Percentiles rank a stretch among this genome's conserved stretches.
These are phyloP conservation scores for Akabosia matsudoensis DNA, from an alignment of 1,140 invertebrate species.

Conservation along the genomic window DNA sequence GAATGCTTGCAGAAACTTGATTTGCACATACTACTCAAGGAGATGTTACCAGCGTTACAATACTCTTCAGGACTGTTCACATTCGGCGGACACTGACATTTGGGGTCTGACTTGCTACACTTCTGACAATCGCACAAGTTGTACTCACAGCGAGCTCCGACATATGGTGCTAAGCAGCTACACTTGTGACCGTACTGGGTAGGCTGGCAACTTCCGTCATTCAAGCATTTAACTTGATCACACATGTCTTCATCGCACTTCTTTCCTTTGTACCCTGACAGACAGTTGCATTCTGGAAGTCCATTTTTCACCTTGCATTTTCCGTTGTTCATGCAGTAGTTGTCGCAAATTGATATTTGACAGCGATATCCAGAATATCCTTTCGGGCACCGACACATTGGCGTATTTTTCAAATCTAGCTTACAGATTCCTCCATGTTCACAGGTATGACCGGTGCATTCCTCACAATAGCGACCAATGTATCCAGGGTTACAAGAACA, in stretches of 20 bases:
- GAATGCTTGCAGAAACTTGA: conserved; percentile 52
- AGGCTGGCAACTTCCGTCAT: conserved; percentile 46
- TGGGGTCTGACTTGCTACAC: conserved; percentile 44
- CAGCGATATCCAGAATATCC: conserved; percentile 53
- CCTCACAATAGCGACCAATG: conserved; percentile 49
- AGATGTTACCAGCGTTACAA: conserved; percentile 24
- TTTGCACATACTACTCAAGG: background rate
- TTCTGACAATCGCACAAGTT: conserved; percentile 55
- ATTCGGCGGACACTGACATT: conserved; percentile 44
- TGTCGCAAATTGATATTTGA: conserved; percentile 52
- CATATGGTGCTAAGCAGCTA: conserved; percentile 56
- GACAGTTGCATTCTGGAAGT: conserved; percentile 50
- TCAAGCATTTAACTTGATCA: conserved; percentile 49
- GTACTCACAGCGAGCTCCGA: conserved; percentile 59
- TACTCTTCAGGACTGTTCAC: conserved; percentile 28
- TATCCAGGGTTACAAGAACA: conserved; percentile 36
- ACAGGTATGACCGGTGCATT: conserved; percentile 51
- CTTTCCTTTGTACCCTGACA: conserved; percentile 50
- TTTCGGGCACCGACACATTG: conserved; percentile 51
- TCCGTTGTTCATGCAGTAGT: conserved; percentile 50
- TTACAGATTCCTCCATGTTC: conserved; percentile 53
- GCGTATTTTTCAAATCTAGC: conserved; percentile 29
- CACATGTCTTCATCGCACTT: conserved; percentile 53
- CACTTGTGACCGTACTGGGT: conserved; percentile 45
- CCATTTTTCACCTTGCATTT: conserved; percentile 43